Base-by-base conservation (phyloP, 1,140 invertebrate genomes). In the Cryptotermes secundus region DNA sequence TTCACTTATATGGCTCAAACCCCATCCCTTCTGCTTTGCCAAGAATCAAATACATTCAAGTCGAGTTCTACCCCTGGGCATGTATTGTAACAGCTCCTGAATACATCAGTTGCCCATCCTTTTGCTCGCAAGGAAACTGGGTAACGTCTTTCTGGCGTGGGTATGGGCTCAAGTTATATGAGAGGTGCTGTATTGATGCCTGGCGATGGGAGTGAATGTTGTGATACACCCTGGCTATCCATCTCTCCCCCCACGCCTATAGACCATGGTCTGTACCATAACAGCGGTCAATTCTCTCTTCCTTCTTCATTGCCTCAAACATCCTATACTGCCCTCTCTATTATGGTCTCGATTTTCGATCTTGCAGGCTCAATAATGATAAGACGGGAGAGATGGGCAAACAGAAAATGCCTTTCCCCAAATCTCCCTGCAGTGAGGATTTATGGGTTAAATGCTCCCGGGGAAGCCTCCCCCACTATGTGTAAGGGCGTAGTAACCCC, bases 81-180 rank as follows among this genome's bases (percentile, higher is more conserved):
- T 72, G 59, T 72, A 72, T n/a, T 72, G n/a, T 72, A 72, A 72
- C 26, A 72, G 12, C 59, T 31, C 59, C 59, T 72, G 59, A 72
- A 72, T 72, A 72, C 1, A 72, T 72, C 4, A 26, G 59, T 31
- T 7, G 7, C 59, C 59, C 16, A 72, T 3, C 6, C n/a, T 72
- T 72, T 31, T 10, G 7, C 59, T 72, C 26, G 16, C 26, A 72
- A 31, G 59, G 16, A 72, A 72, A 72, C 6, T 72, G 59, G 53
- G 26, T 72, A 72, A 72, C 59, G 59, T 31, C 59, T 31, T 31
- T 72, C 16, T 31, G 59, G 59, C n/a, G 59, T 72, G 59, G n/a
- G 26, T 72, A 3, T n/a, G 26, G 59, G 59, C 1, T 6, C 26
- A 49, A 49, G 45, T 7, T 72, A 72, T n/a, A 31, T 72, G 26